Conservation (phyloP, 2,113 vertebrate genomes). For the Apteryx mantelli region DNA sequence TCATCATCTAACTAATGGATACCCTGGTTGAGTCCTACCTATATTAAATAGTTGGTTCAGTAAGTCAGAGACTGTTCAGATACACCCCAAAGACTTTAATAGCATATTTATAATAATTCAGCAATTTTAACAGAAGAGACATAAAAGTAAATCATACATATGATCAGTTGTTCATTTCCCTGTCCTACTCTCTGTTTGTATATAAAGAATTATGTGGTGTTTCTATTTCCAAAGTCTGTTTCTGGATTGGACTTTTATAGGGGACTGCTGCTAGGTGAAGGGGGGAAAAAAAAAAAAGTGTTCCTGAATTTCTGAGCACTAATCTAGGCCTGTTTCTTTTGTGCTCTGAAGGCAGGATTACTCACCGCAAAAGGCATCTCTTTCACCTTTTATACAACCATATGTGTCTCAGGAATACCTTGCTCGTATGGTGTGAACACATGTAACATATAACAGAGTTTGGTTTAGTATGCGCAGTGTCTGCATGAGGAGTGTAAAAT, state of each 20-base stretch:
- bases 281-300: neutral
- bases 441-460: neutral
- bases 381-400: neutral
- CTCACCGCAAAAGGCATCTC: neutral
- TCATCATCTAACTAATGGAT: neutral
- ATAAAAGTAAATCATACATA: neutral
- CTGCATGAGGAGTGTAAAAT: neutral
- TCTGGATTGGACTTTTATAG: neutral
- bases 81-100: neutral
- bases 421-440: neutral
- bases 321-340: neutral
- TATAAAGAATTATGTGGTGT: neutral
- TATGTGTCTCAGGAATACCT: neutral
- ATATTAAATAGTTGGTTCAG: neutral
- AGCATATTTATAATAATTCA: neutral
- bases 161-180: neutral
- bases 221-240: neutral
- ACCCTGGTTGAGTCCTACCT: neutral
- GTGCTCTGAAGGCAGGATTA: neutral
- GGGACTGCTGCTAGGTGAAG: neutral
- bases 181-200: neutral
- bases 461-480: neutral
- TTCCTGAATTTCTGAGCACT: neutral
- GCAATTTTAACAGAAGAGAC: neutral
- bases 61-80: neutral